These are phyloP conservation scores for Kradibia gibbosae DNA, from an alignment of 1,140 invertebrate species.

Conservation along the genomic window DNA sequence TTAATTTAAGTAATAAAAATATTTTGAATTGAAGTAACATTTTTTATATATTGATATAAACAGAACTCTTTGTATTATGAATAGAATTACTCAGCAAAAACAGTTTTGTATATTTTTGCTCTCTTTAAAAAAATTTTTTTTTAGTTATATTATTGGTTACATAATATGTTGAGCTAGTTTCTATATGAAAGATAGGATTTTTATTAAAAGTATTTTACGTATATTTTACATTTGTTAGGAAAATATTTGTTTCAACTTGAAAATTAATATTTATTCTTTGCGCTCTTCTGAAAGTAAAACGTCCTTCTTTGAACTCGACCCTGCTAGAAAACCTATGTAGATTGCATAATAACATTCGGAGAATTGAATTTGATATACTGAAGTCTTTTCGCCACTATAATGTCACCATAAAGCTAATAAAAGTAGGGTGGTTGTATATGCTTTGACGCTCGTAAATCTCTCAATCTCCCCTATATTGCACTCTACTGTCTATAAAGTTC, in stretches of 20 bases:
- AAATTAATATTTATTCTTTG: constrained; percentile 17
- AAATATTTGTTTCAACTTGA: not conserved
- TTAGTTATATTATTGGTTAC: too few relatives aligned
- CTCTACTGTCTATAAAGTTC: constrained; percentile 27
- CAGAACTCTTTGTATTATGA: too few relatives aligned
- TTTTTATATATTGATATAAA: too few relatives aligned
- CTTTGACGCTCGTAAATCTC: constrained; percentile 38
- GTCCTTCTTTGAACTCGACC: not conserved
- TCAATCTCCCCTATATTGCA: not conserved
- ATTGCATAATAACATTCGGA: constrained; percentile 39
- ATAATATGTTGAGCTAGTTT: too few relatives aligned
- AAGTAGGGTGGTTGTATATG: constrained; percentile 37
- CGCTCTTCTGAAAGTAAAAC: constrained; percentile 7
- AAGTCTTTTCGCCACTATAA: constrained; percentile 37
- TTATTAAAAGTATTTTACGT: not conserved
- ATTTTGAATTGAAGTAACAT: too few relatives aligned
- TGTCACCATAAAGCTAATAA: constrained; percentile 44
- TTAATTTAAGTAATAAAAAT: too few relatives aligned
- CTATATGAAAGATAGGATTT: too few relatives aligned
- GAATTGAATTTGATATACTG: constrained; percentile 45
- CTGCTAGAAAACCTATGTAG: not conserved
- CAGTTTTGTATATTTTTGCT: too few relatives aligned
- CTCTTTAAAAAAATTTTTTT: too few relatives aligned
- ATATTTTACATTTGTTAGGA: not conserved
- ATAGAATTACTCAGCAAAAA: too few relatives aligned